phyloP scores from a whole-genome alignment of 2,888 invertebrate genomes.

The Kuschelorhynchus macadamiae region DNA sequence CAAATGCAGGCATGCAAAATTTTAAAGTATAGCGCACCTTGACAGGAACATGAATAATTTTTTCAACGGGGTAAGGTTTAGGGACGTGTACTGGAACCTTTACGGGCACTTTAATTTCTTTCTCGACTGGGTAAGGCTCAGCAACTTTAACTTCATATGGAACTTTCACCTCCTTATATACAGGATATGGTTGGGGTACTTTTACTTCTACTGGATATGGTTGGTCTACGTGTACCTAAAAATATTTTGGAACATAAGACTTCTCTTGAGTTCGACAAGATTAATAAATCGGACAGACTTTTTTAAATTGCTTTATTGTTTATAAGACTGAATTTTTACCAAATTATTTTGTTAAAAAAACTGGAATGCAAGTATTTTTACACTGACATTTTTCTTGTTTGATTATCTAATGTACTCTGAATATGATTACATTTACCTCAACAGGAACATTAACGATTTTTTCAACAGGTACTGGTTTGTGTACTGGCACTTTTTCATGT shows the following conservation, averaged over 20 bases:
- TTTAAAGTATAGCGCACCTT: too few relatives aligned
- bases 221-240: slow-evolving; percentile 58
- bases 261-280: too few relatives aligned
- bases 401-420: too few relatives aligned
- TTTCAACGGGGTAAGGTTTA: slow-evolving; percentile 78
- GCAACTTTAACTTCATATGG: slow-evolving; percentile 68
- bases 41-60: slow-evolving; percentile 69
- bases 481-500: slow-evolving; percentile 49
- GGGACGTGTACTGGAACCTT: slow-evolving; percentile 76
- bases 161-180: slow-evolving; percentile 52
- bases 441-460: slow-evolving; percentile 79
- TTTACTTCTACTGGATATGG: slow-evolving; percentile 80
- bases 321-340: too few relatives aligned
- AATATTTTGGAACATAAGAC: too few relatives aligned
- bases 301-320: too few relatives aligned
- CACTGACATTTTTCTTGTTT: too few relatives aligned
- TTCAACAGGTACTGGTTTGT: slow-evolving; percentile 79
- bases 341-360: too few relatives aligned
- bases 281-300: too few relatives aligned
- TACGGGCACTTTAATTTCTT: slow-evolving; percentile 78
- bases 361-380: too few relatives aligned
- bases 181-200: slow-evolving; percentile 59
- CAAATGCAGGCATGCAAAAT: background rate
- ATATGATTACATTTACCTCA: too few relatives aligned
- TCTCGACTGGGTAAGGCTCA: slow-evolving; percentile 80